Percentiles rank a stretch among this genome's conserved stretches.
These are phyloP conservation scores for Brachyhypopomus gauderio DNA, from an alignment of 2,113 vertebrate species.

Conservation along the genomic window DNA sequence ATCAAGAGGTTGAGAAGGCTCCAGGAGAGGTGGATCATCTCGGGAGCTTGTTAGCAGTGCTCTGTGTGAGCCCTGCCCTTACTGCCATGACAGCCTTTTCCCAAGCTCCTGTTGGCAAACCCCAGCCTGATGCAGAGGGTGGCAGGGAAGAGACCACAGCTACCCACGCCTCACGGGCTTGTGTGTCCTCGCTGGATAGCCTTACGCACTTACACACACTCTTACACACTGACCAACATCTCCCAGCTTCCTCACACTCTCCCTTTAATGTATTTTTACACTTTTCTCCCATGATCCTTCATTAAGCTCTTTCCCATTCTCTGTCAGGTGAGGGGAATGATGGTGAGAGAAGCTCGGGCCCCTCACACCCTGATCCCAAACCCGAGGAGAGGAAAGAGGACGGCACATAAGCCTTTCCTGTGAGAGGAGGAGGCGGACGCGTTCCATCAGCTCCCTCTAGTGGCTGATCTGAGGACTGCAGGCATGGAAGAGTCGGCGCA, in stretches of 20 bases:
- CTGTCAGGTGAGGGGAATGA: constrained; percentile 50
- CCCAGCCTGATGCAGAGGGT: constrained; percentile 13
- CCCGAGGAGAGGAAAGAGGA: constrained; percentile 48
- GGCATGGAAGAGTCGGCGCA: neutral
- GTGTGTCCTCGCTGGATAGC: neutral
- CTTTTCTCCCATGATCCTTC: neutral
- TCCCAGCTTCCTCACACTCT: neutral
- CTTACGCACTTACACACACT: too few species aligned
- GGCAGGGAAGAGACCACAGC: neutral
- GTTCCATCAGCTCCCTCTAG: neutral
- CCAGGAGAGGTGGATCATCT: constrained; percentile 23
- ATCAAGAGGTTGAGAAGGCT: constrained; percentile 25
- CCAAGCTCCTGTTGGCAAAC: constrained; percentile 28
- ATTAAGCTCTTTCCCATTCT: neutral
- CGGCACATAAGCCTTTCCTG: constrained; percentile 42
- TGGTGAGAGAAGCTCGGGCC: constrained; percentile 46
- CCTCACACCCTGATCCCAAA: constrained; percentile 40
- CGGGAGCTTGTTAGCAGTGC: constrained; percentile 29
- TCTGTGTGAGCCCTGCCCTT: neutral
- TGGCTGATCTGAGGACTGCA: constrained; percentile 23
- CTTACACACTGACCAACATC: neutral
- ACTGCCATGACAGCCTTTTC: constrained; percentile 3
- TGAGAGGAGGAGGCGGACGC: constrained; percentile 10
- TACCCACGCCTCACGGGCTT: neutral
- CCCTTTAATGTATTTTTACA: neutral